Evolutionary conservation across 2,113 vertebrate species (phyloP), one percentile per base, ranked within the genome.

Genomic region (Podarcis muralis): DNA sequence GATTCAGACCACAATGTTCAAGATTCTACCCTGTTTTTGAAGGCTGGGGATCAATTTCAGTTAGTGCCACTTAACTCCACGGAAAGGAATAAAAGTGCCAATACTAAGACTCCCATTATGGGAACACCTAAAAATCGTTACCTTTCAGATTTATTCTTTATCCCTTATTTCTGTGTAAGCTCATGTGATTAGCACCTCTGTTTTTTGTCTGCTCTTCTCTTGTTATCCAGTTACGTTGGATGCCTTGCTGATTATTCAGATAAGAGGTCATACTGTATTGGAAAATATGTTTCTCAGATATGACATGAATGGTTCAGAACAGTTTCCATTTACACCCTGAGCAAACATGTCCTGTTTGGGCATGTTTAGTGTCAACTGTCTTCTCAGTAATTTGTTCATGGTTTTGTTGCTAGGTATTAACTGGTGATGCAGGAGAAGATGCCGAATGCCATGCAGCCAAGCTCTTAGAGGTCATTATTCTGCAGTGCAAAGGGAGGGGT

Each of bases 391-490:
- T 57, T 9, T 94, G 32, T 85, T 20, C 5, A 13, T 35, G 4
- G 88, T 78, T 71, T 91, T 48, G 1, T 84, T 90, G 6, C 3
- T 84, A 99, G 99, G 98, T 99, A 1, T 93, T 99, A 72, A 98
- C 97, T 27, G 97, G 98, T 76, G 98, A 98, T 90, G 97, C 98
- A 5, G 98, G 98, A 23, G 99, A 99, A 94, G 99, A 99, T 37
- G 98, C 98, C 0, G 98, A 99, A 84, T 99, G 99, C 89, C 98
- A 99, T 4, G 99, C 99, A 83, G 99, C 99, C 90, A 99, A 99
- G 89, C 98, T 99, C 68, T 90, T 99, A 5, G 99, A 99, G 94
- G 98, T 99, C 84, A 98, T 99, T 94, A 97, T 99, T 93, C 97
- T 99, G 88, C 99, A 99, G 85, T 99, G 99, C 94, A 97, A 97